These are phyloP conservation scores for Ips nitidus DNA, from an alignment of 1,140 invertebrate genomes.

Conservation along the genomic window DNA sequence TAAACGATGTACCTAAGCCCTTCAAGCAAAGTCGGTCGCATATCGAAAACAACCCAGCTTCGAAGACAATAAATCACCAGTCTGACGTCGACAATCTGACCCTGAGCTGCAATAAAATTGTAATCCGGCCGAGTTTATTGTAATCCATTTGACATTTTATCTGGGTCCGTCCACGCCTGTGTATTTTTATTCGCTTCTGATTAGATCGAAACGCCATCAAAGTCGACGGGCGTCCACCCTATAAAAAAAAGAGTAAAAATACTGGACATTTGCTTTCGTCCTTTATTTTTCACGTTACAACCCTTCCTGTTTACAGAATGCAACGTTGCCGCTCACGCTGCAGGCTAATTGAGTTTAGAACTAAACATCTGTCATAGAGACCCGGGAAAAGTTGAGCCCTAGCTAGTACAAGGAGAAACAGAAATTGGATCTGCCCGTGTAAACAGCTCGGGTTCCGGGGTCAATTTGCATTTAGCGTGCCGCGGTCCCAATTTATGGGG, in stretches of 20 bases:
- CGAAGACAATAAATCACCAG: conserved; percentile 14
- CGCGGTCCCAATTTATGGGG: conserved; percentile 2
- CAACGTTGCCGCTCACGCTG: not conserved
- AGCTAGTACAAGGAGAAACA: not conserved
- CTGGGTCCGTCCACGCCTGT: conserved; percentile 31
- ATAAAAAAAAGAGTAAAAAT: not conserved
- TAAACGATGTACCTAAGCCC: not conserved
- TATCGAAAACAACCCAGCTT: conserved; percentile 4
- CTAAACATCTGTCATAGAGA: conserved; percentile 4
- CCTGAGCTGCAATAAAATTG: conserved; percentile 35
- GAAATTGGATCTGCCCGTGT: conserved; percentile 18
- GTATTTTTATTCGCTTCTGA: conserved; percentile 33
- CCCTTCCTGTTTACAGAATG: not conserved
- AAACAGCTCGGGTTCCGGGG: conserved; percentile 4
- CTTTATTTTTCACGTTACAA: not conserved
- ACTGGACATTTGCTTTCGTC: not conserved
- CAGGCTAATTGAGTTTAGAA: conserved; percentile 1
- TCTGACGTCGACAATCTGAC: conserved; percentile 27
- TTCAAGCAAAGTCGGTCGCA: not conserved
- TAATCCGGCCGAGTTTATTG: conserved; percentile 34
- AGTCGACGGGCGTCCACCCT: conserved; percentile 13
- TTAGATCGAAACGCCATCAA: conserved; percentile 34
- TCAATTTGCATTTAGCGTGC: conserved; percentile 19
- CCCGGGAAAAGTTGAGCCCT: not conserved
- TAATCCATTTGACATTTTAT: conserved; percentile 34